phyloP scores from a whole-genome alignment of 2,113 vertebrate genomes.

The Epinephelus cyanopodus region DNA sequence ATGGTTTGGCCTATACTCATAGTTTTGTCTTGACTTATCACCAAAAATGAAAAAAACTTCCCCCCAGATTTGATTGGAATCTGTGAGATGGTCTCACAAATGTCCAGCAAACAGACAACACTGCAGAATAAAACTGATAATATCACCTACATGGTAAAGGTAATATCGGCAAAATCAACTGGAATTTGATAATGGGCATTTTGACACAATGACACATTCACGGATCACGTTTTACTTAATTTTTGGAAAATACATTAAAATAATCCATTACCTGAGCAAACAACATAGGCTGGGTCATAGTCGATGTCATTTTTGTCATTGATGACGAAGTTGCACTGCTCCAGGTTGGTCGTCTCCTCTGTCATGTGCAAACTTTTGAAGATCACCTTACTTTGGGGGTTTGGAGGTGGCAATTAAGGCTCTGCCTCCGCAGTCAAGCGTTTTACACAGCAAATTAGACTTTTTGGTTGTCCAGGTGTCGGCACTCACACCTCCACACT shows the following conservation, averaged over 20 bases:
- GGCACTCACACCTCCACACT: conserved; percentile 33
- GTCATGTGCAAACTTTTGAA: conserved; percentile 45
- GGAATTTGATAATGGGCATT: too few relatives aligned
- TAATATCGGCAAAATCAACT: too few relatives aligned
- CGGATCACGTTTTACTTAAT: too few relatives aligned
- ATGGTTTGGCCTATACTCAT: too few relatives aligned
- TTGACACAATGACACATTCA: too few relatives aligned
- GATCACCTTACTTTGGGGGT: rapidly evolving
- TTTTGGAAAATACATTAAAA: background rate
- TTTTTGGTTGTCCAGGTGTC: background rate
- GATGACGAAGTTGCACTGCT: conserved; percentile 47
- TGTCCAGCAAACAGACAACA: too few relatives aligned
- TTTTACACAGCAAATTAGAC: conserved; percentile 51
- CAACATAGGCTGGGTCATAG: conserved; percentile 27
- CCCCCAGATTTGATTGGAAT: too few relatives aligned
- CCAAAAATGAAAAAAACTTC: too few relatives aligned
- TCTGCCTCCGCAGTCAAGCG: conserved; percentile 40
- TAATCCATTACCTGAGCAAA: conserved; percentile 74
- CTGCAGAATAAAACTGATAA: too few relatives aligned
- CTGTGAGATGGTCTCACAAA: too few relatives aligned
- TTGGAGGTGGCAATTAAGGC: rapidly evolving
- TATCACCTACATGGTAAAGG: too few relatives aligned
- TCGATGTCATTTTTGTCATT: rapidly evolving
- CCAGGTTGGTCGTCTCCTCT: rapidly evolving
- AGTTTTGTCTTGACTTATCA: too few relatives aligned